phyloP scores from a whole-genome alignment of 2,888 invertebrate genomes.

The Platycnemis pennipes region DNA sequence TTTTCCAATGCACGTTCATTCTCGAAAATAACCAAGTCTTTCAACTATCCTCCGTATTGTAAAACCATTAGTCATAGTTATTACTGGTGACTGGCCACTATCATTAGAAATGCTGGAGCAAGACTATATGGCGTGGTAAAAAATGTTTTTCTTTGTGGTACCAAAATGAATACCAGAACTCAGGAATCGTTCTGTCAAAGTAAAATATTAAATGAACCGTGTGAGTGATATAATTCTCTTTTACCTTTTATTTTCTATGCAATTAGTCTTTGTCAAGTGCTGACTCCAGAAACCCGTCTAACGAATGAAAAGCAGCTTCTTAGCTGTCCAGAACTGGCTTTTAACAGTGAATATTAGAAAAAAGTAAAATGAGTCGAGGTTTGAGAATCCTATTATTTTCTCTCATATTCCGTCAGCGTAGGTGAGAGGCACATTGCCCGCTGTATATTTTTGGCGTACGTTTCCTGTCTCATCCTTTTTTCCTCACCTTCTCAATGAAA shows the following conservation, averaged over 20 bases:
- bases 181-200: no score
- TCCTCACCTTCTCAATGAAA: slow-evolving; percentile 26
- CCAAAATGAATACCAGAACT: no score
- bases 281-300: neutral
- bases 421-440: neutral
- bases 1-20: no score
- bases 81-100: no score
- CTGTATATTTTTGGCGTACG: neutral
- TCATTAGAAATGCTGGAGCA: no score
- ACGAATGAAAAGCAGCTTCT: neutral
- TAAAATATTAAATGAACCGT: no score
- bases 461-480: neutral
- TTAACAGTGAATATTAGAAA: neutral
- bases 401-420: neutral
- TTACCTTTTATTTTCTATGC: neutral
- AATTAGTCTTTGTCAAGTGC: neutral
- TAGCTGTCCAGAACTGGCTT: neutral
- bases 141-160: no score
- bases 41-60: no score
- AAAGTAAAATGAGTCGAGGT: neutral
- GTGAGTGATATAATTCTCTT: no score
- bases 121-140: no score
- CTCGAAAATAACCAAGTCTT: no score
- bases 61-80: no score
- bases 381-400: neutral